Evolutionary conservation across 2,797 vertebrate genomes (phyloP).

Genomic region (Gastrophryne carolinensis): DNA sequence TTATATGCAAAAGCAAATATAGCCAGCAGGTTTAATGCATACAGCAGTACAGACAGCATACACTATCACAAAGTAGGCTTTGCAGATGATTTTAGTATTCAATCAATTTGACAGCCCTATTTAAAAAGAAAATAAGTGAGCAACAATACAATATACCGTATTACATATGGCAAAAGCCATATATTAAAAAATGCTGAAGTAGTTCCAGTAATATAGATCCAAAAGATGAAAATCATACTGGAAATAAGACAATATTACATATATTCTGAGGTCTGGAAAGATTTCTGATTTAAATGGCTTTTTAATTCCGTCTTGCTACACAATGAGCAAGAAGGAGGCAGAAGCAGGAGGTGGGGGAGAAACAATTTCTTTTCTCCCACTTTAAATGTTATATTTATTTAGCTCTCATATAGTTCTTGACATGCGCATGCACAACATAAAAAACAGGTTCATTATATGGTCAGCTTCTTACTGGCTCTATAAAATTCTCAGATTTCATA

Average conservation of each 20-base stretch:
- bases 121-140: not conserved
- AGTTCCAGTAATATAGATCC: not conserved
- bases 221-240: conserved; percentile 17
- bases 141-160: conserved; percentile 16
- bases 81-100: not conserved
- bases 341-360: not conserved
- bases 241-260: conserved; percentile 4
- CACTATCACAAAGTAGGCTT: not conserved
- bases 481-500: not conserved
- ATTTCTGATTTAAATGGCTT: conserved; percentile 17
- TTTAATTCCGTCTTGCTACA: not conserved
- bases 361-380: not conserved
- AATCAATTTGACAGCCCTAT: not conserved
- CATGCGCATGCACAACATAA: not conserved
- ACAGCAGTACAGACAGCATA: not conserved
- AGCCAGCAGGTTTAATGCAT: not conserved
- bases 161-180: conserved; percentile 5
- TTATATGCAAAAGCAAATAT: not conserved
- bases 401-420: not conserved
- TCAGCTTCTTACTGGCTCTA: not conserved
- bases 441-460: not conserved
- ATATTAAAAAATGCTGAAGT: conserved; percentile 3
- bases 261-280: not conserved
- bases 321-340: conserved; percentile 7
- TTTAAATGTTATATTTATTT: conserved; percentile 19